phyloP scores from a whole-genome alignment of 1,140 invertebrate species.

The Phymorhynchus buccinoides region DNA sequence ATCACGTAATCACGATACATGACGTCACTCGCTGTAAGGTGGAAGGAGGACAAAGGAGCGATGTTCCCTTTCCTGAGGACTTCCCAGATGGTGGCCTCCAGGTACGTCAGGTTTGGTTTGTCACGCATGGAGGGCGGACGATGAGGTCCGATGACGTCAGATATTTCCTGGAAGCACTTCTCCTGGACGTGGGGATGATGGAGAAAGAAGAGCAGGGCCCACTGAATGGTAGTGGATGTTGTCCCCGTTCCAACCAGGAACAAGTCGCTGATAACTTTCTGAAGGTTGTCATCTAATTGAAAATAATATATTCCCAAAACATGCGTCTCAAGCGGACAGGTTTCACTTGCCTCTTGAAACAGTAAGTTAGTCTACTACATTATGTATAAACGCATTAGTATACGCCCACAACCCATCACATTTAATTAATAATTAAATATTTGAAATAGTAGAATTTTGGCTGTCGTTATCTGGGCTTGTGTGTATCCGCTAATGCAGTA shows the following conservation, averaged over 20 bases:
- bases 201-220: conserved; percentile 89
- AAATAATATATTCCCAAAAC: too few species aligned
- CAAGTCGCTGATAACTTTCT: conserved; percentile 77
- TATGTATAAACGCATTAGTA: too few species aligned
- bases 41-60: conserved; percentile 66
- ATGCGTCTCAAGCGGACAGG: too few species aligned
- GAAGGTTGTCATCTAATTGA: conserved; percentile 46
- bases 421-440: too few species aligned
- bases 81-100: conserved; percentile 54
- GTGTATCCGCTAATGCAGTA: too few species aligned
- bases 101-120: conserved; percentile 46
- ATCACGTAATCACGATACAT: conserved; percentile 64
- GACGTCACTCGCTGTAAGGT: conserved; percentile 55
- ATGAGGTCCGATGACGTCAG: conserved; percentile 68
- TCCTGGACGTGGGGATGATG: conserved; percentile 82
- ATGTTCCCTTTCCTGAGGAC: conserved; percentile 45
- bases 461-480: too few species aligned
- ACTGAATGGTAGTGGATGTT: conserved; percentile 86
- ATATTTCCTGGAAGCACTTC: conserved; percentile 89
- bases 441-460: too few species aligned
- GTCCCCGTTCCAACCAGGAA: conserved; percentile 93
- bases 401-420: too few species aligned
- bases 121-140: conserved; percentile 46
- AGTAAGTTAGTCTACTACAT: too few species aligned
- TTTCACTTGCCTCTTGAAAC: too few species aligned